Evolutionary conservation across 1,140 invertebrate species (phyloP), one percentile per base, ranked within the genome.

Genomic region (Eurosta solidaginis): DNA sequence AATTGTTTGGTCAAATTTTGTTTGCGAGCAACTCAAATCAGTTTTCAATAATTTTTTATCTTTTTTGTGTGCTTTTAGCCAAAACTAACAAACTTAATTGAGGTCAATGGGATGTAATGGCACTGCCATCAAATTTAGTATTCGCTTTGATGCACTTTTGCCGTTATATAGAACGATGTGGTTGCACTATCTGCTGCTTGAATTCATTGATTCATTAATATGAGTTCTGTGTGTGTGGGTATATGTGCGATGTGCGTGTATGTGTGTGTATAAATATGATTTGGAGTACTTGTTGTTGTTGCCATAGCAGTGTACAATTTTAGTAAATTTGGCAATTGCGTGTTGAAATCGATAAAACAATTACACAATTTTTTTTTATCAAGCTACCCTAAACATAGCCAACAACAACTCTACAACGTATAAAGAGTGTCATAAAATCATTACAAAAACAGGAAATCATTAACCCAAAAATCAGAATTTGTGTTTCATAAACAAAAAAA

Each of bases 1-100:
- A 68, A 68, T 68, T 68, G 59, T 40, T 68, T 40, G 59, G 59
- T 68, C 59, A 68, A 68, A 68, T 68, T 68, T 68, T 7, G 36
- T 68, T 40, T 25, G 29, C 27, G 59, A 29, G 59, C 59, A 68
- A 20, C 59, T 68, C 59, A 68, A 68, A 29, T 68, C 22, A 40
- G 27, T 68, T 36, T 68, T n/a, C n/a, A n/a, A n/a, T n/a, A n/a
- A n/a, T n/a, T n/a, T n/a, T n/a, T n/a, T n/a, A n/a, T n/a, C n/a
- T n/a, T n/a, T n/a, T n/a, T n/a, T n/a, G n/a, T n/a, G n/a, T n/a
- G n/a, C n/a, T n/a, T n/a, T 68, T 40, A 33, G 59, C 59, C 59
- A 68, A 36, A 17, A 68, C 59, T 40, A 68, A 68, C 33, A 33
- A 68, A 68, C 20, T 29, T 33, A 68, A 68, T 68, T 68, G 59